Conservation (phyloP, 2,113 vertebrate species). For the Oreochromis niloticus region DNA sequence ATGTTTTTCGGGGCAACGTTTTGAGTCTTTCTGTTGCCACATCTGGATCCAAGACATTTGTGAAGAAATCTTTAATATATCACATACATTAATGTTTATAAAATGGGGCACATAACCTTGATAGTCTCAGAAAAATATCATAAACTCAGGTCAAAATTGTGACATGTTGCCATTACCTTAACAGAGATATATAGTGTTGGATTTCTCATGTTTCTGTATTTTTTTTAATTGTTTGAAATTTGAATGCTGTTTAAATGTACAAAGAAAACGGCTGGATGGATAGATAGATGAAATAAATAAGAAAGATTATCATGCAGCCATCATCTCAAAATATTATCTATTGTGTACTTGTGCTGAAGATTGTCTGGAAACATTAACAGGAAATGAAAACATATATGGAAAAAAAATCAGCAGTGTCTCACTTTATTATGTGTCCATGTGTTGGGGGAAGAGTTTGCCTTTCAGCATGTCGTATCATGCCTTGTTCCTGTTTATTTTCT, state of each 20-base stretch:
- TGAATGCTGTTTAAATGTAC: background rate
- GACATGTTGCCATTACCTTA: background rate
- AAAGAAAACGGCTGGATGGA: background rate
- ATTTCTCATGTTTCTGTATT: background rate
- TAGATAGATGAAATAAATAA: background rate
- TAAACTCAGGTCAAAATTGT: background rate
- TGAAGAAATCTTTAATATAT: background rate
- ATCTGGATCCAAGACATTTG: background rate
- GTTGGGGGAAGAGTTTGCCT: background rate
- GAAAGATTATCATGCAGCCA: background rate
- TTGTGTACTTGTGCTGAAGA: background rate
- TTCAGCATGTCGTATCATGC: background rate
- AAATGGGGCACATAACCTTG: background rate
- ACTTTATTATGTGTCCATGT: background rate
- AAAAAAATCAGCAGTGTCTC: background rate
- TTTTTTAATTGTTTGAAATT: background rate
- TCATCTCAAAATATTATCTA: background rate
- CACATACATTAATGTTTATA: background rate
- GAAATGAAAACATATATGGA: background rate
- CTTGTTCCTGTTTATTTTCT: background rate
- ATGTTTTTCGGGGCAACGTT: too few relatives aligned
- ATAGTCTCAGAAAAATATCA: background rate
- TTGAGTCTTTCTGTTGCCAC: background rate
- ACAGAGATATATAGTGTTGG: background rate
- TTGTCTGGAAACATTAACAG: background rate